These are phyloP conservation scores for Morinoia aosen DNA, from an alignment of 2,888 invertebrate species.

Conservation along the genomic window DNA sequence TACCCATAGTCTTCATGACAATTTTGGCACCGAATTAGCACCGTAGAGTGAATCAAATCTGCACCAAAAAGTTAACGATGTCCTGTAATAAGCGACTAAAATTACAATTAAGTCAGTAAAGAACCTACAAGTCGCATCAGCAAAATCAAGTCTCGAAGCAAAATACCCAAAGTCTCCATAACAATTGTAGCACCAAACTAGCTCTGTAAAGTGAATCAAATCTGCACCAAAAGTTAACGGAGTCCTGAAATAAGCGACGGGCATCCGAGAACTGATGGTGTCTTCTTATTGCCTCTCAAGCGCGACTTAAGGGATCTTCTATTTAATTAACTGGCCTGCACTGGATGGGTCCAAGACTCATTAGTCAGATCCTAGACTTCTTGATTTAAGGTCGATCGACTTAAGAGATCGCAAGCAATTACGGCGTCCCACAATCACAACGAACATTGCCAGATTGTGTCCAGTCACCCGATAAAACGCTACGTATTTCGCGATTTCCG, in stretches of 20 bases:
- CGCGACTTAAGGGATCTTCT: not conserved
- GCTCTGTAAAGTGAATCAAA: no score
- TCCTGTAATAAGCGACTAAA: no score
- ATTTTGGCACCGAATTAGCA: no score
- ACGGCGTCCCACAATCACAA: not conserved
- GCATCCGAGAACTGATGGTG: not conserved
- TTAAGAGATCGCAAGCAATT: not conserved
- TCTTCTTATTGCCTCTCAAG: not conserved
- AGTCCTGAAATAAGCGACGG: not conserved
- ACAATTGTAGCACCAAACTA: no score
- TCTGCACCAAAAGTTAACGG: not conserved
- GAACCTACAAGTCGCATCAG: no score
- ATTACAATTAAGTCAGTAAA: no score
- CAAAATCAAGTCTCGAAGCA: no score
- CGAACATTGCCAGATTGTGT: not conserved
- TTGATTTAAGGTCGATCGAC: not conserved
- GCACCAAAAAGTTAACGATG: no score
- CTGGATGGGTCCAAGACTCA: not conserved
- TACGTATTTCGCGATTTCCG: not conserved
- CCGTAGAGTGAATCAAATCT: no score
- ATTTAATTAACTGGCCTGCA: not conserved
- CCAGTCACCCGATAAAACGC: not conserved
- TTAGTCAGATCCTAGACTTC: not conserved
- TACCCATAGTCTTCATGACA: no score
- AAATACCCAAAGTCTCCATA: no score